Evolutionary conservation across 2,888 invertebrate species (phyloP).

Genomic region (Chalcis sispes): DNA sequence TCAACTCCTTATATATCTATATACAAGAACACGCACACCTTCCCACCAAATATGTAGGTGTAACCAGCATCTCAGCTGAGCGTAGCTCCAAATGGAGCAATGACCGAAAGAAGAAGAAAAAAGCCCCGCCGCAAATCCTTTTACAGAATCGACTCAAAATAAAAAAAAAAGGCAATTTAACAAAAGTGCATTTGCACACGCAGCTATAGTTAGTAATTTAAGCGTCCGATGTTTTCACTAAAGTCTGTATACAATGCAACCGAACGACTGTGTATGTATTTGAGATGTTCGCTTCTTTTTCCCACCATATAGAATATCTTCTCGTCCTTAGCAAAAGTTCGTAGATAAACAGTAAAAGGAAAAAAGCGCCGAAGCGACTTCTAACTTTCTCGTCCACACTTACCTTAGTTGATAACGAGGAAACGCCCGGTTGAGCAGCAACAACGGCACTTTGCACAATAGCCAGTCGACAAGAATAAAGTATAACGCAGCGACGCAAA

Average conservation of each 20-base stretch:
- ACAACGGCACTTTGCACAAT: neutral
- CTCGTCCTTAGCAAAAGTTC: slow-evolving; percentile 1
- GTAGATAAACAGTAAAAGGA: neutral
- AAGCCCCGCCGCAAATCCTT: neutral
- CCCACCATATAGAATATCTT: neutral
- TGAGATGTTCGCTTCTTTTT: neutral
- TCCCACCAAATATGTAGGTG: neutral
- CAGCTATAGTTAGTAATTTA: neutral
- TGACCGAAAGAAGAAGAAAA: slow-evolving; percentile 42
- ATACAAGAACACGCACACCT: neutral
- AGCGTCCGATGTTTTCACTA: slow-evolving; percentile 38
- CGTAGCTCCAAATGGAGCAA: slow-evolving; percentile 48
- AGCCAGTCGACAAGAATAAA: neutral
- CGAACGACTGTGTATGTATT: neutral
- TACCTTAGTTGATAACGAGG: slow-evolving; percentile 40
- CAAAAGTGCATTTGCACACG: slow-evolving; percentile 3
- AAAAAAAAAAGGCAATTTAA: slow-evolving; percentile 7
- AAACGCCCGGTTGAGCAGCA: slow-evolving; percentile 36
- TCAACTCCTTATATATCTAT: neutral
- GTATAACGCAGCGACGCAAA: too few relatives aligned
- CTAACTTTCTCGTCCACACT: slow-evolving; percentile 7
- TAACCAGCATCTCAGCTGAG: slow-evolving; percentile 46
- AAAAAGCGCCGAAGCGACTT: neutral
- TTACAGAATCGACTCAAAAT: neutral
- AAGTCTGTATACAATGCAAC: slow-evolving; percentile 7